Conservation (phyloP, 2,888 invertebrate genomes). For the Caenorhabditis afra region DNA sequence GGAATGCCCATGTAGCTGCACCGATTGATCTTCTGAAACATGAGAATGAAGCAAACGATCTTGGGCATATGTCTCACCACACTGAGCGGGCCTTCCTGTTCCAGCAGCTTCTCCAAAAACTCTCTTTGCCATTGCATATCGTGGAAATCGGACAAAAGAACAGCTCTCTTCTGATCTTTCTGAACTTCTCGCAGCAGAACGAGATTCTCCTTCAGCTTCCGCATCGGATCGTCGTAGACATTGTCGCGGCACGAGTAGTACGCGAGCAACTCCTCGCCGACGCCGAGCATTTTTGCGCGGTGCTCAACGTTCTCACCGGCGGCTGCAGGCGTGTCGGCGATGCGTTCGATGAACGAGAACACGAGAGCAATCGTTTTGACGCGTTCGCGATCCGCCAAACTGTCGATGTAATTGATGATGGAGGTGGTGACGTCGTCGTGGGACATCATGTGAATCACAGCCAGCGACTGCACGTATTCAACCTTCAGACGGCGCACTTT, state of each 20-base stretch:
- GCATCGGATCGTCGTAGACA: slow-evolving; percentile 22
- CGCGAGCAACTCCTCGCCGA: slow-evolving; percentile 48
- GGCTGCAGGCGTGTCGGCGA: slow-evolving; percentile 51
- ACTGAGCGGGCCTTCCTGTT: slow-evolving; percentile 2
- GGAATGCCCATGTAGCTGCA: slow-evolving; percentile 45
- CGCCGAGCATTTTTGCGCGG: slow-evolving; percentile 25
- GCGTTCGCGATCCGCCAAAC: slow-evolving; percentile 37
- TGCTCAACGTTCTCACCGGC: slow-evolving; percentile 11
- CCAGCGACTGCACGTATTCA: slow-evolving; percentile 38
- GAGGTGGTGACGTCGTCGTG: slow-evolving; percentile 36
- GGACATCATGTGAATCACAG: slow-evolving; percentile 52
- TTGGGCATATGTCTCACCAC: slow-evolving; percentile 3
- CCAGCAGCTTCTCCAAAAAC: slow-evolving; percentile 24
- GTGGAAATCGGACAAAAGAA: slow-evolving; percentile 48
- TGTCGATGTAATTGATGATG: slow-evolving; percentile 51
- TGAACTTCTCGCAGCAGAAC: slow-evolving; percentile 47
- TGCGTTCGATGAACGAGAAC: slow-evolving; percentile 43
- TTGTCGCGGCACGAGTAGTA: slow-evolving; percentile 45
- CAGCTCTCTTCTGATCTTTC: slow-evolving; percentile 6
- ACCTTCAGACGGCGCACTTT: slow-evolving; percentile 13
- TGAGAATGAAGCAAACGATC: not conserved
- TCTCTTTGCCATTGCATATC: slow-evolving; percentile 20
- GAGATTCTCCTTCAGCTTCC: slow-evolving; percentile 28
- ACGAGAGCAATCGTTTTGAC: slow-evolving; percentile 30
- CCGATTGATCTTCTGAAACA: slow-evolving; percentile 42